Percentiles rank a stretch among this genome's conserved stretches.
Conservation (phyloP, 2,113 vertebrate genomes). For the Leuciscus idus region DNA sequence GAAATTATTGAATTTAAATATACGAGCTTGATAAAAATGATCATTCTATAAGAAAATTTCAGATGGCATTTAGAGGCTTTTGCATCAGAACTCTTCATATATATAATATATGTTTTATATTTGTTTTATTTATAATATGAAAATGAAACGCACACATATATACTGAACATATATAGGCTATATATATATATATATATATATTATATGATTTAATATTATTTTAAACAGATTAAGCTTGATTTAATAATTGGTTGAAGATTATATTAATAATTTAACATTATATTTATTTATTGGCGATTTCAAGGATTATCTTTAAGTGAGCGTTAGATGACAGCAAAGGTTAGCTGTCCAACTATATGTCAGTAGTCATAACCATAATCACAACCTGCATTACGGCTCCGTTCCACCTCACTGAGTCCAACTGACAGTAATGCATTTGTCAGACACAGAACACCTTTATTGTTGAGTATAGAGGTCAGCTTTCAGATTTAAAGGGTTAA, state of each 20-base stretch:
- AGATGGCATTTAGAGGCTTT: no score
- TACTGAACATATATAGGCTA: no score
- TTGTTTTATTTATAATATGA: no score
- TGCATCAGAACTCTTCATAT: no score
- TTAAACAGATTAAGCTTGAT: no score
- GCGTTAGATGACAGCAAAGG: conserved; percentile 7
- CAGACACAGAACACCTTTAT: background rate
- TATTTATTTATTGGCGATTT: background rate
- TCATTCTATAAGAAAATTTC: no score
- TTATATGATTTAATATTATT: no score
- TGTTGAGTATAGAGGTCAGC: conserved; percentile 9
- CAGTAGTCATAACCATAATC: conserved; percentile 12
- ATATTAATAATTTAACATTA: background rate
- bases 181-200: no score
- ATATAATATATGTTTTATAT: no score
- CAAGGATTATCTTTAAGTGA: background rate
- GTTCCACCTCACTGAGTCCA: background rate
- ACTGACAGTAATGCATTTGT: conserved; percentile 40
- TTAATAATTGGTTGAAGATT: background rate
- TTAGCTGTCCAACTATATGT: conserved; percentile 12
- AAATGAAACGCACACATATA: no score
- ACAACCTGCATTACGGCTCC: background rate
- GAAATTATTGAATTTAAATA: no score
- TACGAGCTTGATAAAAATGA: no score
- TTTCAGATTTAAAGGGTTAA: conserved; percentile 21